phyloP scores from a whole-genome alignment of 2,888 invertebrate genomes.

The Capitulum mitella region DNA sequence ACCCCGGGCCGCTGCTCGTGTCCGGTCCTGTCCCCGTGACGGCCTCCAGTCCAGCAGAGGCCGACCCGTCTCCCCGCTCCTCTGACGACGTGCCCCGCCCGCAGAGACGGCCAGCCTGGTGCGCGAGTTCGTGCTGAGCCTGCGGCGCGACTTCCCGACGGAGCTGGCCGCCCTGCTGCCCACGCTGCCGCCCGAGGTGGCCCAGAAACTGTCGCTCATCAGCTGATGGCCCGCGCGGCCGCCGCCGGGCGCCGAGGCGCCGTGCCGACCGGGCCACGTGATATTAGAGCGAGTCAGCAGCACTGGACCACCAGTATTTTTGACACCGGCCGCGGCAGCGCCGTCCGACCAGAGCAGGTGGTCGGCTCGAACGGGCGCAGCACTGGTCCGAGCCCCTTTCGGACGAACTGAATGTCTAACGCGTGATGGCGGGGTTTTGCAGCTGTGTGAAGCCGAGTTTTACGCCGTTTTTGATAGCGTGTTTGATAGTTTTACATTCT shows the following conservation, averaged over 20 bases:
- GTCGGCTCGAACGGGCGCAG: too few relatives aligned
- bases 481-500: slow-evolving; percentile 10
- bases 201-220: slow-evolving; percentile 4
- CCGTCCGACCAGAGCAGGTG: too few relatives aligned
- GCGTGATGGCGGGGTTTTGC: not conserved
- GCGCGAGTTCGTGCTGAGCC: slow-evolving; percentile 31
- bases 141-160: slow-evolving; percentile 32
- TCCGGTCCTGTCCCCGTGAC: too few relatives aligned
- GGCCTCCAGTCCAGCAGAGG: too few relatives aligned
- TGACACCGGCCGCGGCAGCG: not conserved
- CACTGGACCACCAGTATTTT: slow-evolving; percentile 7
- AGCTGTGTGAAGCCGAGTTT: not conserved
- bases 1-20: not conserved
- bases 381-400: too few relatives aligned
- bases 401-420: too few relatives aligned
- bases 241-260: not conserved
- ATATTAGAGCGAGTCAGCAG: not conserved
- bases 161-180: slow-evolving; percentile 29
- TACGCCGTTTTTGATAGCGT: slow-evolving; percentile 1
- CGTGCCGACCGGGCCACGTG: not conserved
- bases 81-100: not conserved
- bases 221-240: not conserved
- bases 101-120: slow-evolving; percentile 32
- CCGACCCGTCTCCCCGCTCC: too few relatives aligned
- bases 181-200: slow-evolving; percentile 31